Conservation (phyloP, 2,888 invertebrate species). For the Aelia acuminata region DNA sequence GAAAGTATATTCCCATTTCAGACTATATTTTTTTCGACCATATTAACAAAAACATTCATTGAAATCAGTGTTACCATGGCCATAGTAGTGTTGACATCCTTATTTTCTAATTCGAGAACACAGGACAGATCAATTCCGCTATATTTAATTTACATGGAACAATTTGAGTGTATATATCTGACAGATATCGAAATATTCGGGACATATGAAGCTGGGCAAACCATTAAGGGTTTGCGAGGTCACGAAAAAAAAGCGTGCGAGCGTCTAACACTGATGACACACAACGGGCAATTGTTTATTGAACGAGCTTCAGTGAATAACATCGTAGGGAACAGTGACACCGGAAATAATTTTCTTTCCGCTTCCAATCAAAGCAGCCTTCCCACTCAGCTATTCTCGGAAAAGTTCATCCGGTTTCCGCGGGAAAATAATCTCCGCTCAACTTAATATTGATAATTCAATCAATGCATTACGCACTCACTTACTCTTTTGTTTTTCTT, state of each 20-base stretch:
- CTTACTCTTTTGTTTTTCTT: too few relatives aligned
- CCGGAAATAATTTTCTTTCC: slow-evolving; percentile 45
- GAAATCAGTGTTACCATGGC: too few relatives aligned
- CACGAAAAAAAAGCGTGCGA: not conserved
- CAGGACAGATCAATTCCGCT: not conserved
- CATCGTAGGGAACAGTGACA: not conserved
- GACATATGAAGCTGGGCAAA: not conserved
- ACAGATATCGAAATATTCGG: not conserved
- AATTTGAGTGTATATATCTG: not conserved
- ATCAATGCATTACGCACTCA: not conserved
- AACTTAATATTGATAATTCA: not conserved
- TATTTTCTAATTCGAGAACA: not conserved
- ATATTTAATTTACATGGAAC: not conserved
- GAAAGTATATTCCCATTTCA: too few relatives aligned
- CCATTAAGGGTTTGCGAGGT: not conserved
- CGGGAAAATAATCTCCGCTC: not conserved
- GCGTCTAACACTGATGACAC: not conserved
- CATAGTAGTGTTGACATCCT: too few relatives aligned
- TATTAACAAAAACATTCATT: too few relatives aligned
- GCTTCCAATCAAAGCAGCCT: slow-evolving; percentile 13
- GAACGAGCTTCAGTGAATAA: not conserved
- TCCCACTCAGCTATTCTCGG: not conserved
- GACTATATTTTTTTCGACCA: too few relatives aligned
- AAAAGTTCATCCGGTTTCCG: slow-evolving; percentile 26
- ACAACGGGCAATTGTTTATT: not conserved